These are phyloP conservation scores for Zoroaster sp. DNA, from an alignment of 53 echinoderm and acorn worm species.

Conservation along the genomic window DNA sequence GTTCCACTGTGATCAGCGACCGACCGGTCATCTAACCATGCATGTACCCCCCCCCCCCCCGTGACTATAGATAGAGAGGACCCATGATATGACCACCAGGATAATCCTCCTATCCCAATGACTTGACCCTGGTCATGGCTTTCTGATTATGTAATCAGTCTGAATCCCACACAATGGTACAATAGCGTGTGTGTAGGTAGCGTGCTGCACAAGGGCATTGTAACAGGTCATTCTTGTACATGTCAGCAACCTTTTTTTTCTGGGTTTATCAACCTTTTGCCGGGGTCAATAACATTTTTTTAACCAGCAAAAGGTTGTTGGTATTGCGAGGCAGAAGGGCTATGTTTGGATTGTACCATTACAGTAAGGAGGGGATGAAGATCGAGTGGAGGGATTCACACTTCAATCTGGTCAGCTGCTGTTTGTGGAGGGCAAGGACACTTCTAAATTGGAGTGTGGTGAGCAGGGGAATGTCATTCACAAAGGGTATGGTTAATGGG, in stretches of 20 bases:
- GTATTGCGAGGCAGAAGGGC: background rate
- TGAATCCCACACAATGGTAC: background rate
- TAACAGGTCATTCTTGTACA: background rate
- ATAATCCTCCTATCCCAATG: background rate
- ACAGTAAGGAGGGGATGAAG: background rate
- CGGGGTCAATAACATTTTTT: constrained; percentile 51
- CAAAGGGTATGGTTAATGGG: no score
- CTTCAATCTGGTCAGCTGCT: background rate
- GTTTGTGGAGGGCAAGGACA: background rate
- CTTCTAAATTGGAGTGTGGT: no score
- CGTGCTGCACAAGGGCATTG: background rate
- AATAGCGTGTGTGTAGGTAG: background rate
- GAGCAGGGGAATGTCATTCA: no score
- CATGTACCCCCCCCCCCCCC: background rate
- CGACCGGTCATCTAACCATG: constrained; percentile 37
- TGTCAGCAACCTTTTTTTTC: constrained; percentile 40
- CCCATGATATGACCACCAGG: background rate
- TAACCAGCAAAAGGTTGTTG: constrained; percentile 12
- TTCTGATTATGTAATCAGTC: background rate
- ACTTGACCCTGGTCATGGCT: background rate
- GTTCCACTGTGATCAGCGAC: background rate
- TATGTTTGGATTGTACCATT: background rate
- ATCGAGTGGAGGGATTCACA: background rate
- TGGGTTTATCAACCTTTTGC: constrained; percentile 30
- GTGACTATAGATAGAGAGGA: background rate